Evolutionary conservation across 2,888 invertebrate species (phyloP), one percentile per base, ranked within the genome.

Genomic region (Neelides folsomi): DNA sequence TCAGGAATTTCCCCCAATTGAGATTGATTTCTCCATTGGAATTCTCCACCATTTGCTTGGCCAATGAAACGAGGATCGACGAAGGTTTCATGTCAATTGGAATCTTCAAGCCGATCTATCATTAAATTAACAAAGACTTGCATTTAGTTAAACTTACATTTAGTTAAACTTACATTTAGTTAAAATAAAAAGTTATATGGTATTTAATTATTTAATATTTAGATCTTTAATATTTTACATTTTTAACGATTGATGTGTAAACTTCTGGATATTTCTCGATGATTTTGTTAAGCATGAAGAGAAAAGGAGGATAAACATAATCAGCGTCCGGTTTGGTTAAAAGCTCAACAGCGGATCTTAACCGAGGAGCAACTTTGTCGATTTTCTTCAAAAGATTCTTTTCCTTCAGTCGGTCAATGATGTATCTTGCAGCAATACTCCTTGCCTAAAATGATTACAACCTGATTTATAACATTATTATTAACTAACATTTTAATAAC

Each of bases 271-370:
- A 59, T 38, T 60, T 61, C 12, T 49, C 43, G 37, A 59, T 27
- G 43, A 62, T 46, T 43, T 63, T 55, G 49, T 58, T 55, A 1
- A 63, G 56, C 13, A 63, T 55, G 46, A 58, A 63, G 15, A 56
- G 51, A 20, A 63, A 57, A 38, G 55, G 60, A 7, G 63, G 63
- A 39, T 57, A 62, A 0, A 63, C 55, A 38, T 60, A 60, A 39
- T 63, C 63, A 2, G 61, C 63, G 38, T 63, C 63, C 1, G 63
- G 63, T 54, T 63, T 63, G 3, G 61, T 60, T 1, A 63, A 43
- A 5, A 63, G 49, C 19, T 63, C 63, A 9, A 63, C 63, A n/a
- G 63, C 63, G 12, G 62, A 63, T 10, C 63, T 41, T 10, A 62
- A 54, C 27, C 63, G 44, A 4, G 63, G 63, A 9, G 62, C 60